These are phyloP conservation scores for Sminthurides aquaticus DNA, from an alignment of 2,888 invertebrate species.

Conservation along the genomic window DNA sequence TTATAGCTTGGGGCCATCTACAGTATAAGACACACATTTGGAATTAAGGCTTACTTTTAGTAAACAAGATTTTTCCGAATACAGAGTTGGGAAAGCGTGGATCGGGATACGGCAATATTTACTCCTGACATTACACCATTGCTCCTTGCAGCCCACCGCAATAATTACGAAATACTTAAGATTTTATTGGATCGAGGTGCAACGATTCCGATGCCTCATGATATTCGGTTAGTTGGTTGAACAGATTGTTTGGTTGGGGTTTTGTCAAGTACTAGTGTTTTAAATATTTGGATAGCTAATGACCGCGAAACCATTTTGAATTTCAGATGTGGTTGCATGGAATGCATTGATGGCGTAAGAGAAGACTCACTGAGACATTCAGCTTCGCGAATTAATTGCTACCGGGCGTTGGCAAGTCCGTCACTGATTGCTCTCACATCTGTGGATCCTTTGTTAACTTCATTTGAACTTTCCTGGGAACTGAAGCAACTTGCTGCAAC, in stretches of 20 bases:
- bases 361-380: conserved; percentile 82
- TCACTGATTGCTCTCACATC: conserved; percentile 88
- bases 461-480: conserved; percentile 93
- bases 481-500: conserved; percentile 75
- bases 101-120: conserved; percentile 71
- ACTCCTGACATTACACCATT: conserved; percentile 93
- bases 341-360: conserved; percentile 74
- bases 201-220: conserved; percentile 68
- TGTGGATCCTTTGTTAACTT: conserved; percentile 85
- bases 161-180: conserved; percentile 95
- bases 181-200: conserved; percentile 87
- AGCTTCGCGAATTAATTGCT: conserved; percentile 90
- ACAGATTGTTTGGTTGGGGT: too few species aligned
- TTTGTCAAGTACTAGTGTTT: too few species aligned
- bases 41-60: too few species aligned
- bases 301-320: too few species aligned
- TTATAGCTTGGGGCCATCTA: too few species aligned
- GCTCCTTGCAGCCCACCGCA: conserved; percentile 87
- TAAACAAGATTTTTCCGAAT: neutral
- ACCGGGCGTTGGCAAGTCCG: conserved; percentile 80
- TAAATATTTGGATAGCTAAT: too few species aligned
- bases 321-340: conserved; percentile 82
- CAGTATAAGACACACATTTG: too few species aligned
- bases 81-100: conserved; percentile 79
- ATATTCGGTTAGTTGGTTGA: conserved; percentile 18